These are phyloP conservation scores for Anguilla obscura DNA, from an alignment of 2,797 vertebrate species.

Conservation along the genomic window DNA sequence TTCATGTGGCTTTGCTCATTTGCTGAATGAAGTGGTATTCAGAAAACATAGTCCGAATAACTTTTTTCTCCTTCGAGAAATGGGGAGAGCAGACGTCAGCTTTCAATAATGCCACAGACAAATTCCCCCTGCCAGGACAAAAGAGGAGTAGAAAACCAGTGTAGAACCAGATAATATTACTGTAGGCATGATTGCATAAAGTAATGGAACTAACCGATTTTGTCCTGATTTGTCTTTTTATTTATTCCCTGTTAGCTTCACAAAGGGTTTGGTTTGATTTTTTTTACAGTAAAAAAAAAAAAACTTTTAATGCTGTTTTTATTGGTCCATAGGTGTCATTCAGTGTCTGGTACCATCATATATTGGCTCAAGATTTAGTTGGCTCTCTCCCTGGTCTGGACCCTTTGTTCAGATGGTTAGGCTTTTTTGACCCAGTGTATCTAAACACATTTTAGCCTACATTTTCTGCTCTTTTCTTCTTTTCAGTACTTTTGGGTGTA, in stretches of 20 bases:
- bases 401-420: neutral
- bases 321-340: neutral
- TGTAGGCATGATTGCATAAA: neutral
- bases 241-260: neutral
- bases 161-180: neutral
- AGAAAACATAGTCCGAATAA: neutral
- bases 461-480: neutral
- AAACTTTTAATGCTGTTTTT: neutral
- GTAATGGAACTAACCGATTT: neutral
- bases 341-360: neutral
- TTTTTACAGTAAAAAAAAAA: neutral
- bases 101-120: slow-evolving; percentile 4
- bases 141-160: neutral
- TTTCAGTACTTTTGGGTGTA: neutral
- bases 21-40: slow-evolving; percentile 2
- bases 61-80: slow-evolving; percentile 19
- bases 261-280: neutral
- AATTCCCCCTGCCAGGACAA: neutral
- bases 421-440: neutral
- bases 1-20: slow-evolving; percentile 2
- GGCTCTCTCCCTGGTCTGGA: neutral
- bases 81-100: neutral
- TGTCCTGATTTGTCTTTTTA: slow-evolving; percentile 7
- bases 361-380: neutral
- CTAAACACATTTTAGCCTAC: neutral